Evolutionary conservation across 1,140 invertebrate genomes (phyloP), one percentile per base, ranked within the genome.

Genomic region (Drosophila pallidifrons): DNA sequence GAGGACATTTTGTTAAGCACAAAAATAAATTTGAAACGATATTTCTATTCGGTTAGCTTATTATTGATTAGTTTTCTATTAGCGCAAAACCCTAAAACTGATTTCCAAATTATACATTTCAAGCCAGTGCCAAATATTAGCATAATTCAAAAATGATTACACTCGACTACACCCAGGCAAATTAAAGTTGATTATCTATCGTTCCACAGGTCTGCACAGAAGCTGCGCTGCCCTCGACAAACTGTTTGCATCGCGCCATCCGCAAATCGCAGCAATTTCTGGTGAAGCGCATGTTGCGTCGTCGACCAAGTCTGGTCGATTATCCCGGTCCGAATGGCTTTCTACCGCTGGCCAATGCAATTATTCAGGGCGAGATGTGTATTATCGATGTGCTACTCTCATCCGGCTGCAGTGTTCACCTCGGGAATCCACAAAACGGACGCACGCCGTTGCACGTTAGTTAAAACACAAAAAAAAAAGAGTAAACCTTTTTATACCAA

Each of bases 231-330:
- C 91, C 91, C 0, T 78, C 91, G 16, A 82, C 91, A 3, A 79
- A 77, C 11, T 81, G 81, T 20, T 57, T 92, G 46, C 78, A 88
- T 70, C 82, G 89, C 1, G 91, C 91, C 57, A 92, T 92, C 35
- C 82, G 63, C 45, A 92, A 92, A 32, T 90, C 87, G 3, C 89
- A 92, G 49, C 91, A 92, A 28, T 92, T 92, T 73, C 65, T 92
- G 69, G 88, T 92, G 2, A 92, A 92, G 45, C 89, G 91, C 10
- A 91, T 92, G 69, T 60, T 92, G 25, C 91, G 89, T 5, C 75
- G 86, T 1, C 79, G 91, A 1, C 86, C 91, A 10, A 91, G 77
- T 16, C 61, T 92, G 11, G 75, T 91, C 25, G 91, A 91, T 11
- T 89, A 83, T 49, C 91, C 91, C 0, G 87, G 79, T 5, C 57